Evolutionary conservation across 2,113 vertebrate species (phyloP).

Genomic region (Tursiops truncatus): DNA sequence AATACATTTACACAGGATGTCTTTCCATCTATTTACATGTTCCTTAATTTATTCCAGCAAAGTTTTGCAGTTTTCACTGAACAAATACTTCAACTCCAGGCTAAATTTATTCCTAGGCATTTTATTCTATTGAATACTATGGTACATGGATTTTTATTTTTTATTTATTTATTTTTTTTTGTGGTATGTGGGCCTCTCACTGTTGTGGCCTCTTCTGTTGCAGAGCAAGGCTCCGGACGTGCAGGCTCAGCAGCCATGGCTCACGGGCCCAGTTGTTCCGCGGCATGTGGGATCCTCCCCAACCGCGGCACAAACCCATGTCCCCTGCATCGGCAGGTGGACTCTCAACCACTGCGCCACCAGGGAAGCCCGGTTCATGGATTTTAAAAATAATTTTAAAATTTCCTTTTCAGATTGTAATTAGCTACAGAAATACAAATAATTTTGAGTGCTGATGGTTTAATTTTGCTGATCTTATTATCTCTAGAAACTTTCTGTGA

Average conservation of each 20-base stretch:
- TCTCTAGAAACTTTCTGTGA: background rate
- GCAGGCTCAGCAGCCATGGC: too few relatives aligned
- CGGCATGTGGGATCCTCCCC: too few relatives aligned
- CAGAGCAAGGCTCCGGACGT: too few relatives aligned
- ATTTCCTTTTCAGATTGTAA: background rate
- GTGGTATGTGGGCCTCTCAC: too few relatives aligned
- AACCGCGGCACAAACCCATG: too few relatives aligned
- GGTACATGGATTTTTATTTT: background rate
- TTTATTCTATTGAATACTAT: background rate
- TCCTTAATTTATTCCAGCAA: background rate
- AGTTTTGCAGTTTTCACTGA: background rate
- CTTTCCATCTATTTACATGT: background rate
- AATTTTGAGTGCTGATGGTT: background rate
- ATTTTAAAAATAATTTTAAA: background rate
- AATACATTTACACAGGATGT: too few relatives aligned
- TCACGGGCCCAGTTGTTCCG: too few relatives aligned
- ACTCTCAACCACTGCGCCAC: too few relatives aligned
- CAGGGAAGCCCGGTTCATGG: background rate
- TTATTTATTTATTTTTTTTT: too few relatives aligned
- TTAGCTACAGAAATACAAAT: background rate
- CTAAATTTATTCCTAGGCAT: background rate
- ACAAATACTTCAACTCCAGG: background rate
- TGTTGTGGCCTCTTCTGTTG: too few relatives aligned
- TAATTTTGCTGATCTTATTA: background rate
- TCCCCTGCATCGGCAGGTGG: too few relatives aligned